These are phyloP conservation scores for Ia io DNA, from an alignment of 2,113 vertebrate species.

Conservation along the genomic window DNA sequence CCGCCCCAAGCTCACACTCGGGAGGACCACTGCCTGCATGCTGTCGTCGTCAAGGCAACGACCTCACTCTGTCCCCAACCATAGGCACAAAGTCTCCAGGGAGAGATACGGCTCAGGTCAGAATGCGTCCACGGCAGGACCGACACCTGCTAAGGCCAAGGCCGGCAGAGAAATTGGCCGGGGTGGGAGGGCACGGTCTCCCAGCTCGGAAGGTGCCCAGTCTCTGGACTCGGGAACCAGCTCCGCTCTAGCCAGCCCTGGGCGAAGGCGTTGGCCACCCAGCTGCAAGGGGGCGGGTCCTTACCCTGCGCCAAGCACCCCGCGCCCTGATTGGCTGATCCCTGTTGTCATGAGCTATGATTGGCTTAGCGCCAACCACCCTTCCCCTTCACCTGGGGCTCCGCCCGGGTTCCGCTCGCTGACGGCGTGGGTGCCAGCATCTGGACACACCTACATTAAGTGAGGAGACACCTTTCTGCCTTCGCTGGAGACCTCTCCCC, in stretches of 20 bases:
- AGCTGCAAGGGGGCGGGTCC: slow-evolving; percentile 46
- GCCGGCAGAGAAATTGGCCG: neutral
- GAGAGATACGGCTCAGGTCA: neutral
- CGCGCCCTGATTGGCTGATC: slow-evolving; percentile 43
- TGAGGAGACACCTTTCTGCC: too few species aligned
- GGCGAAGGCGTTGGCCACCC: slow-evolving; percentile 44
- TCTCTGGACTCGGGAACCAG: neutral
- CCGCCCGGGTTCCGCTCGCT: neutral
- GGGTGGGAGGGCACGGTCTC: neutral
- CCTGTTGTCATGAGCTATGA: slow-evolving; percentile 34
- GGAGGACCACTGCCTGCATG: slow-evolving; percentile 43
- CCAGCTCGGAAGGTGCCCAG: neutral
- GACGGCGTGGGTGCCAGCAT: rapidly evolving
- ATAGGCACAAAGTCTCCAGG: neutral
- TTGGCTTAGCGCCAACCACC: slow-evolving; percentile 22
- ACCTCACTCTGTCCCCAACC: slow-evolving; percentile 49
- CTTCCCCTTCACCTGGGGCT: slow-evolving; percentile 20
- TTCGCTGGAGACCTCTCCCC: too few species aligned
- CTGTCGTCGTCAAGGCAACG: slow-evolving; percentile 74
- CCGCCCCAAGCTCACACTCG: neutral
- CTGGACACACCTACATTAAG: neutral
- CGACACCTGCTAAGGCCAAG: neutral
- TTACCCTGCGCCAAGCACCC: neutral
- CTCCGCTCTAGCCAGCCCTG: rapidly evolving
- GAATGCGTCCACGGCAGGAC: neutral